Conservation (phyloP, 2,797 vertebrate genomes). For the Eleutherodactylus coqui region DNA sequence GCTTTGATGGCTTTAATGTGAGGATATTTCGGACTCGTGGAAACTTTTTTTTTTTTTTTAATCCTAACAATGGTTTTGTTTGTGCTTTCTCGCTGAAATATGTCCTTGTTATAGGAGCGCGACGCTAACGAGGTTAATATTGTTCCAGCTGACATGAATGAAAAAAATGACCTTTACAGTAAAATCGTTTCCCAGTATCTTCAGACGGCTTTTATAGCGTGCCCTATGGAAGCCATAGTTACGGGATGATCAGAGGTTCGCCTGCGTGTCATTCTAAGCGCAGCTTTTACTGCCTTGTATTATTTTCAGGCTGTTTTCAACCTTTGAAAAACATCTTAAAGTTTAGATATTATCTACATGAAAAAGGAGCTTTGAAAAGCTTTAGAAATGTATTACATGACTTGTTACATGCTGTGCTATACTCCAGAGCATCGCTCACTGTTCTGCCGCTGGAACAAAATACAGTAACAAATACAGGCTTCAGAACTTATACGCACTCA, state of each 20-base stretch:
- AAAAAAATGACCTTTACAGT: conserved; percentile 34
- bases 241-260: neutral
- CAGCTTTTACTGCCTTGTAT: neutral
- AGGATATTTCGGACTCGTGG: conserved; percentile 40
- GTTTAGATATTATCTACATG: neutral
- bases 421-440: neutral
- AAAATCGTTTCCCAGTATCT: conserved; percentile 7
- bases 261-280: neutral
- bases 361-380: neutral
- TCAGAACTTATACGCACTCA: too few relatives aligned
- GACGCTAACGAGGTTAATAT: conserved; percentile 57
- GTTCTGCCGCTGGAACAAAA: too few relatives aligned
- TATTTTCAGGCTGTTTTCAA: neutral
- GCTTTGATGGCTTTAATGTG: conserved; percentile 47
- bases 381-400: neutral
- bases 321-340: neutral
- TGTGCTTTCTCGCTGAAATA: conserved; percentile 43
- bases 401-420: neutral
- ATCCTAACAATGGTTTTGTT: conserved; percentile 38
- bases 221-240: neutral
- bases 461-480: too few relatives aligned
- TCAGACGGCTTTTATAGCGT: conserved; percentile 6
- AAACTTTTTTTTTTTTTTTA: conserved; percentile 7
- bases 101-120: conserved; percentile 57
- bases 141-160: conserved; percentile 28